Base-by-base conservation (phyloP, 2,797 vertebrate species). In the Cynodonichthys magdalenae region DNA sequence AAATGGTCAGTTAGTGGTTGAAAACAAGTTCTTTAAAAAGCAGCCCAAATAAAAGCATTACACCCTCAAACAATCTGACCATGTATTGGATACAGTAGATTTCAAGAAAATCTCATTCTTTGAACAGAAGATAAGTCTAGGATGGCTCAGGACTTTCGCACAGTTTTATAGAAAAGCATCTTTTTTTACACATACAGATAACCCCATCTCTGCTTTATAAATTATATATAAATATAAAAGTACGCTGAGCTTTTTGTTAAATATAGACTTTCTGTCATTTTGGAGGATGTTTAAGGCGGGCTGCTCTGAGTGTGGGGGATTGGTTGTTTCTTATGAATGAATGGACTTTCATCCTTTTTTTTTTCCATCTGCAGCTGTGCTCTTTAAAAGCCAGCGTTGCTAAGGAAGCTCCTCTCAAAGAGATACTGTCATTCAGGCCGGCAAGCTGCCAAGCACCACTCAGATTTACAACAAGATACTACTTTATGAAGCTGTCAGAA, bases 361-460 rank as follows among this genome's bases (percentile, higher is more conserved):
- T 57, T 24, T 68, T 50, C n/a, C 17, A 42, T 79, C 83, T 86
- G 90, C 89, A 92, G 86, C 89, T 90, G 90, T 86, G 58, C 74
- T 76, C 77, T 81, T 34, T 84, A 74, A 82, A 57, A 52, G 86
- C 77, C 63, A 62, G 67, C 36, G 86, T 90, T 84, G 85, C 85
- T 86, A 84, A 90, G 91, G 90, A 93, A 91, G 90, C 88, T 75
- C 54, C 69, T 81, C 75, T 90, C 70, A 90, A 84, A 87, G 85
- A 80, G 78, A 62, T 63, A 85, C 71, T 84, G 86, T 81, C 83
- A 65, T 74, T 59, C 65, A 36, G 52, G 29, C 71, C 78, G 85
- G 69, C 69, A 6, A 3, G 46, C 11, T 63, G 63, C 80, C 85
- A 79, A 19, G 55, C 67, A 3, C 20, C 56, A 1, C 80, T 81